Evolutionary conservation across 2,888 invertebrate genomes (phyloP), one percentile per base, ranked within the genome.

Genomic region (Brenthis daphne): DNA sequence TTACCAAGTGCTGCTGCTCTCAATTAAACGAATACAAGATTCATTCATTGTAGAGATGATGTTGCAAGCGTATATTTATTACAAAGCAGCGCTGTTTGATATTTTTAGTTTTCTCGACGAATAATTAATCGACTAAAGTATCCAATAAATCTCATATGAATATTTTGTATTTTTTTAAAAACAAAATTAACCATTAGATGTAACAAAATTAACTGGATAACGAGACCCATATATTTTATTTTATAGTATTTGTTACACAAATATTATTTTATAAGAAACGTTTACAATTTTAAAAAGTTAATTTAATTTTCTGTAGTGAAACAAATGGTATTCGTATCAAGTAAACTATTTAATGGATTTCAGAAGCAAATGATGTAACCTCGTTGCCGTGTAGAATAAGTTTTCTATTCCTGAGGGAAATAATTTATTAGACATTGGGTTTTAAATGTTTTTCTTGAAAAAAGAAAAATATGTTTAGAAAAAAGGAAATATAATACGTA

Each of bases 331-430:
- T 60, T 67, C 33, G 13, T 60, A 47, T 55, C 13, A n/a, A 54
- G n/a, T 53, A 43, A 37, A 37, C 51, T 63, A 55, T 67, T 56
- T 63, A 24, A 64, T 57, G 29, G n/a, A 57, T 43, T 67, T 29
- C 56, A 43, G 53, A 67, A 55, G 55, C 55, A 67, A 68, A 64
- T 64, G 55, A n/a, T 57, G 14, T 60, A 51, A 55, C 55, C 12
- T 50, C 60, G 60, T 51, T 43, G n/a, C 60, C 56, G 55, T 11
- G 55, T 65, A 50, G 54, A 60, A 57, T 33, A 47, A 16, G 29
- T 60, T 65, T 65, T 50, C 55, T 56, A 37, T 56, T 61, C 69
- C 69, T 61, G n/a, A 11, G 69, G 65, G 69, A 69, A 69, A 69
- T 69, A 65, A 68, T 64, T 51, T 20, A 57, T 60, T 43, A 48